These are phyloP conservation scores for Acarapis woodi DNA, from an alignment of 1,140 invertebrate species.

Conservation along the genomic window DNA sequence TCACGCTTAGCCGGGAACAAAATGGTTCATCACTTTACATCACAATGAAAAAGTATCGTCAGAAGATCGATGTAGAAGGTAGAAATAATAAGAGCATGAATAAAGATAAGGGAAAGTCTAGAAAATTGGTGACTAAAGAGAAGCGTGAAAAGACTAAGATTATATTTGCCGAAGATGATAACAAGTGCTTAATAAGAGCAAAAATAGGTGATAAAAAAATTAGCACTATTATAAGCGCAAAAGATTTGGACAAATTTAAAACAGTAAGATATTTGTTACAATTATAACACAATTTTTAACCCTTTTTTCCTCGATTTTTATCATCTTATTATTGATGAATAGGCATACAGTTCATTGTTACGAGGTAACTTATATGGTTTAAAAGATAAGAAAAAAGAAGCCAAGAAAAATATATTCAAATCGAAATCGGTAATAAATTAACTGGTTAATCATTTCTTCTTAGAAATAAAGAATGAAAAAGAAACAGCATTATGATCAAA, in stretches of 20 bases:
- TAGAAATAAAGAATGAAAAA: no score
- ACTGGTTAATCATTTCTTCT: no score
- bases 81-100: neutral
- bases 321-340: conserved; percentile 1
- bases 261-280: conserved; percentile 4
- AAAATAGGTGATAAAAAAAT: conserved; percentile 5
- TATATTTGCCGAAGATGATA: neutral
- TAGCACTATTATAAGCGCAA: conserved; percentile 7
- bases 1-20: conserved; percentile 1
- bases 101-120: neutral
- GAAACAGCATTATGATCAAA: no score
- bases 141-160: neutral
- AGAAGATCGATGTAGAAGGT: no score
- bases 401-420: no score
- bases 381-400: conserved; percentile 7
- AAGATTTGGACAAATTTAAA: conserved; percentile 11
- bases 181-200: conserved; percentile 10
- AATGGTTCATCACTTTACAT: conserved; percentile 7
- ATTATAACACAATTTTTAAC: no score
- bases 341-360: conserved; percentile 7
- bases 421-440: no score
- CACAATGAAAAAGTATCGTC: conserved; percentile 10
- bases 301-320: no score
- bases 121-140: neutral
- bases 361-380: conserved; percentile 8